Base-by-base conservation (phyloP, 2,797 vertebrate genomes). In the Crax fasciolata region DNA sequence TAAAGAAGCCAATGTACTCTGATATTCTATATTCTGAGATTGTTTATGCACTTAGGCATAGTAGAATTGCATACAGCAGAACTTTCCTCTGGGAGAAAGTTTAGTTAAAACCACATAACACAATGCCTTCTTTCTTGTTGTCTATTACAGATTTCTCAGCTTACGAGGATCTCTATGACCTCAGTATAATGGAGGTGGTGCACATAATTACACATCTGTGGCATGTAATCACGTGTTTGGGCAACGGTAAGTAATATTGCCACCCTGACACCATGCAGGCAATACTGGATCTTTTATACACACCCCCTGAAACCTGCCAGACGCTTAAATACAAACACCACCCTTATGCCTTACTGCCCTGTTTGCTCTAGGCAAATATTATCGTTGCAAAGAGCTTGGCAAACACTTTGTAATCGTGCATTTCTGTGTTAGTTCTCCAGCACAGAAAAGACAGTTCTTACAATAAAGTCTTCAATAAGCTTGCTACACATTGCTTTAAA, bases 301-400 rank as follows among this genome's bases (percentile, higher is more conserved):
- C 48, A 55, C 58, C 74, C 63, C 78, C 71, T 1, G 3, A 89
- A 89, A 85, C 83, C 54, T 77, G 70, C n/a, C 9, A 48, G 63
- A 11, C 4, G 6, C 66, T 61, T 15, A 2, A 76, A 41, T 68
- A 59, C 18, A 65, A 52, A 66, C 20, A 4, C 10, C 70, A 20
- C 49, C 32, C 3, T 59, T 30, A 32, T 57, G 43, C 73, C 46
- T 55, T 74, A 4, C 68, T 8, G 25, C 82, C 51, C 55, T 30
- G 7, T 86, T 85, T 85, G 62, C 87, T 89, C 58, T 54, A 15
- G 81, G 89, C 82, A 91, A 94, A 93, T 54, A 73, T 15, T 83
- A 35, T 41, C 46, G 18, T 78, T 78, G 19, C 55, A 24, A 28
- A 13, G 20, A 91, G 54, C 91, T 76, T 63, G 48, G 59, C 63